Evolutionary conservation across 2,888 invertebrate species (phyloP).

Genomic region (Pherbina coryleti): DNA sequence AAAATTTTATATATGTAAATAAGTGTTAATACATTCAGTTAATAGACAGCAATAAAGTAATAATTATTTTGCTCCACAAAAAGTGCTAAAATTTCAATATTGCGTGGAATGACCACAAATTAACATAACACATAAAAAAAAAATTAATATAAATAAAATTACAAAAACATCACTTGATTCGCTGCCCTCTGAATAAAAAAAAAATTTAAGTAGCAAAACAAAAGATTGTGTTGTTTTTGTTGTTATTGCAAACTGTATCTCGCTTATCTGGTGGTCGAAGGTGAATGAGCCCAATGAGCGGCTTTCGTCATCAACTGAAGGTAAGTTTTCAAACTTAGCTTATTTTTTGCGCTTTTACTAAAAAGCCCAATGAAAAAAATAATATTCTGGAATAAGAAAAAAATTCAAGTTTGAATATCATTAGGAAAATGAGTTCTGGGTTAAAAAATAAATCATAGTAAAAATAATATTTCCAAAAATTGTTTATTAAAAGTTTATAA

Average conservation of each 20-base stretch:
- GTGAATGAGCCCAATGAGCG: conserved; percentile 69
- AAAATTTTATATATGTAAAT: too few species aligned
- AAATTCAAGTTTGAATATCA: too few species aligned
- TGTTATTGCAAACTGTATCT: neutral
- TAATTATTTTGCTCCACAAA: too few species aligned
- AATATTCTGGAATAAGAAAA: too few species aligned
- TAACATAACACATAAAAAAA: conserved; percentile 37
- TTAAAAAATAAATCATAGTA: too few species aligned
- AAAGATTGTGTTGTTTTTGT: neutral
- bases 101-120: conserved; percentile 4
- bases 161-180: neutral
- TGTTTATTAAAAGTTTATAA: too few species aligned
- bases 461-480: too few species aligned
- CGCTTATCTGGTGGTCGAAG: conserved; percentile 37
- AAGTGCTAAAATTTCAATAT: too few species aligned
- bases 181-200: neutral
- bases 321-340: conserved; percentile 54
- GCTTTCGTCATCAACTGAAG: conserved; percentile 68
- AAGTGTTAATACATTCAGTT: too few species aligned
- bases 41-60: too few species aligned
- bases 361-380: too few species aligned
- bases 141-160: conserved; percentile 3
- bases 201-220: neutral
- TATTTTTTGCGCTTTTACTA: neutral
- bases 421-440: too few species aligned